phyloP scores from a whole-genome alignment of 2,888 invertebrate genomes.

The Lymantria dispar region DNA sequence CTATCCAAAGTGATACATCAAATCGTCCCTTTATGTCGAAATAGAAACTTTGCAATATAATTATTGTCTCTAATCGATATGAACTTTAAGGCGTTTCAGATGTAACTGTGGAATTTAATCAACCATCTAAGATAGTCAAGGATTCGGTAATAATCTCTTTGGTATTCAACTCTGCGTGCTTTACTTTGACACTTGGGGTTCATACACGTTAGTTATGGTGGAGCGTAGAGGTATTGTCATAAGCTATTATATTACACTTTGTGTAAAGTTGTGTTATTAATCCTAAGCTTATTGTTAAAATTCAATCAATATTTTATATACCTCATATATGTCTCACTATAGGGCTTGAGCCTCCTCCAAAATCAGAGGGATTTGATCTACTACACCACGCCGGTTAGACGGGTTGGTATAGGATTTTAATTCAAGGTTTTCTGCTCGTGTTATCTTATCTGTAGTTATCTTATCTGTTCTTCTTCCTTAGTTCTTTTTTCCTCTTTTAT shows the following conservation, averaged over 20 bases:
- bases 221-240: conserved; percentile 13
- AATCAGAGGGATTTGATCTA: no score
- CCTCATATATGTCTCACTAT: no score
- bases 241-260: conserved; percentile 24
- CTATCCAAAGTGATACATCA: conserved; percentile 32
- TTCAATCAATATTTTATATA: background rate
- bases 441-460: no score
- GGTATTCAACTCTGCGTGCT: conserved; percentile 34
- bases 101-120: conserved; percentile 70
- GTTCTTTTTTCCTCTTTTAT: no score
- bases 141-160: conserved; percentile 42
- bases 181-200: conserved; percentile 41
- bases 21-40: conserved; percentile 33
- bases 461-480: no score
- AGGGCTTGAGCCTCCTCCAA: no score
- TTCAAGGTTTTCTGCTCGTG: no score
- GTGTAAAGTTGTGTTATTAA: background rate
- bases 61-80: conserved; percentile 66
- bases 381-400: no score
- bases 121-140: conserved; percentile 64
- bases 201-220: conserved; percentile 41
- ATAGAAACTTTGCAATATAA: conserved; percentile 49
- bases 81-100: conserved; percentile 62
- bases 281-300: background rate
- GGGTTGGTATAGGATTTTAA: no score